Evolutionary conservation across 2,113 vertebrate genomes (phyloP), one percentile per base, ranked within the genome.

Genomic region (Leptobrachium ailaonicum): DNA sequence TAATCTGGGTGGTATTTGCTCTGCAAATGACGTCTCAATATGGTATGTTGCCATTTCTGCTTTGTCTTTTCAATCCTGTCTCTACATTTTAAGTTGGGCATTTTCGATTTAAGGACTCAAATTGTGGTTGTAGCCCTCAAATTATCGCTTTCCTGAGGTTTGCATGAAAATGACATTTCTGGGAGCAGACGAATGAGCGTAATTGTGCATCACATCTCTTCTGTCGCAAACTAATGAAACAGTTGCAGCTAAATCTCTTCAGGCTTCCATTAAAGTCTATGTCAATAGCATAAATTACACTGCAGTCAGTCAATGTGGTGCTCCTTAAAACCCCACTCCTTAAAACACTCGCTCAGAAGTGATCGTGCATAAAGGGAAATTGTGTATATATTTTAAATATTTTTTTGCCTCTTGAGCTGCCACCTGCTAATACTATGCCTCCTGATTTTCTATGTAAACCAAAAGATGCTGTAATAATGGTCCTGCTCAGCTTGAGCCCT

Each of bases 261-360:
- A 12, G 73, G 20, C n/a, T 75, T 1, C 73, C 73, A 75, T 75
- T 75, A 66, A 58, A 53, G n/a, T 41, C 8, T 40, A 43, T 66
- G 73, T 50, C 60, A 75, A 75, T 75, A 75, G n/a, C 62, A 75
- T 75, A 44, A n/a, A 66, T 66, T 50, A 75, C 40, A 50, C 50
- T 66, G 73, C 73, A 47, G 60, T 43, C 62, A 75, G 73, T 64
- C 54, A 6, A 60, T 20, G 47, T 32, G 20, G 43, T 50, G 13
- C 20, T 32, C 20, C 62, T 75, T 13, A 75, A 75, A 45, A 41
- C 54, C 58, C 41, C 8, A 11, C 63, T 9, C 41, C 13, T 74
- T 32, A 44, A 60, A 8, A 11, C 50, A 54, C 50, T 53, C 12
- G 50, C 50, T 13, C 13, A 64, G 4, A n/a, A 32, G 62, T 64